These are phyloP conservation scores for Meganola albula DNA, from an alignment of 2,888 invertebrate genomes.

Conservation along the genomic window DNA sequence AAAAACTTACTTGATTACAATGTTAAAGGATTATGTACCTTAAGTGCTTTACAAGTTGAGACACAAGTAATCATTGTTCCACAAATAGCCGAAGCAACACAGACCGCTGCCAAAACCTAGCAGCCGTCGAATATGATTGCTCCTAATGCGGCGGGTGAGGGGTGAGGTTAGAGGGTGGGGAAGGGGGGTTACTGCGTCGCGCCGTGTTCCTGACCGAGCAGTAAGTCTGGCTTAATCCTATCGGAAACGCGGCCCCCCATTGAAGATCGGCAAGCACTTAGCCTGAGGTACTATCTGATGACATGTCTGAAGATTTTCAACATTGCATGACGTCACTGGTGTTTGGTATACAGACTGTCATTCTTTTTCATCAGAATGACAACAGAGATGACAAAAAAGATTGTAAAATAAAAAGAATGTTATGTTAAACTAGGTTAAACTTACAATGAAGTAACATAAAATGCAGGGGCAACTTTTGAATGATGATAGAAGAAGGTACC, in stretches of 20 bases:
- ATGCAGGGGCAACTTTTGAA: too few species aligned
- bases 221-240: slow-evolving; percentile 77
- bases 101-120: slow-evolving; percentile 73
- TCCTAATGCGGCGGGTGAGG: slow-evolving; percentile 64
- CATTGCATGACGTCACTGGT: slow-evolving; percentile 19
- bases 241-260: slow-evolving; percentile 74
- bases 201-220: slow-evolving; percentile 74
- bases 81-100: slow-evolving; percentile 69
- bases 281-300: slow-evolving; percentile 39
- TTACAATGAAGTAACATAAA: too few species aligned
- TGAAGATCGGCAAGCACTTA: slow-evolving; percentile 64
- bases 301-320: slow-evolving; percentile 49
- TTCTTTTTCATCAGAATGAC: too few species aligned
- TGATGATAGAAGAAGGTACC: too few species aligned
- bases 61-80: slow-evolving; percentile 70
- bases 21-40: too few species aligned
- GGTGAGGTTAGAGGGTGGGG: slow-evolving; percentile 37
- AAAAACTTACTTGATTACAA: slow-evolving; percentile 19
- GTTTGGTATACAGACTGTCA: too few species aligned
- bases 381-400: too few species aligned
- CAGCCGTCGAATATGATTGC: slow-evolving; percentile 76
- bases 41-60: slow-evolving; percentile 55
- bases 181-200: slow-evolving; percentile 53
- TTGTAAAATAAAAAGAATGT: too few species aligned
- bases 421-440: too few species aligned